Evolutionary conservation across 1,140 invertebrate species (phyloP).

Genomic region (Tachypleus tridentatus): DNA sequence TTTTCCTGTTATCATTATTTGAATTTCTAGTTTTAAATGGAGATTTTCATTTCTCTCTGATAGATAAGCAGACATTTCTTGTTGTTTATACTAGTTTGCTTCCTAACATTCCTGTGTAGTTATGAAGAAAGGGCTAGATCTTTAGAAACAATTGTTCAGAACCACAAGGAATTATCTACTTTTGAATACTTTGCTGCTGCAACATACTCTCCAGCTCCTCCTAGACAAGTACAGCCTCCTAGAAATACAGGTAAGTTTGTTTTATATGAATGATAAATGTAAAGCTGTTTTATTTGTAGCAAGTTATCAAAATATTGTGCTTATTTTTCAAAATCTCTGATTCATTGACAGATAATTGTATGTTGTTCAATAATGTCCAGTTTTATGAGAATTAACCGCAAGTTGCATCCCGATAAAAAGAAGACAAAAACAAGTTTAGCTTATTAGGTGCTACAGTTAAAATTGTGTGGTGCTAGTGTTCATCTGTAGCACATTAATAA

Average conservation of each 20-base stretch:
- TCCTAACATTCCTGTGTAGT: constrained; percentile 7
- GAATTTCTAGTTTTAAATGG: too few species aligned
- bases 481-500: too few species aligned
- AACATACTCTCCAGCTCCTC: constrained; percentile 64
- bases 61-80: constrained; percentile 10
- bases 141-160: constrained; percentile 72
- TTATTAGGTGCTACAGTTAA: too few species aligned
- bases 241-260: not conserved
- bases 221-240: constrained; percentile 10
- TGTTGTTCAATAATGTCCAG: not conserved
- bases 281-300: not conserved
- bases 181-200: constrained; percentile 84
- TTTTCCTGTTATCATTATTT: too few species aligned
- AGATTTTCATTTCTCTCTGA: too few species aligned
- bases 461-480: too few species aligned
- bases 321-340: too few species aligned
- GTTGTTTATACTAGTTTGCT: constrained; percentile 39
- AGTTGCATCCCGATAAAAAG: too few species aligned
- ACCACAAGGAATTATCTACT: constrained; percentile 75
- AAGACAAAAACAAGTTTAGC: too few species aligned
- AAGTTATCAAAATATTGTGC: not conserved
- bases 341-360: not conserved
- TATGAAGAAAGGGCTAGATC: constrained; percentile 81
- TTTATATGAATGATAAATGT: not conserved
- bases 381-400: not conserved